Evolutionary conservation across 2,797 vertebrate genomes (phyloP).

Genomic region (Anguilla obscura): DNA sequence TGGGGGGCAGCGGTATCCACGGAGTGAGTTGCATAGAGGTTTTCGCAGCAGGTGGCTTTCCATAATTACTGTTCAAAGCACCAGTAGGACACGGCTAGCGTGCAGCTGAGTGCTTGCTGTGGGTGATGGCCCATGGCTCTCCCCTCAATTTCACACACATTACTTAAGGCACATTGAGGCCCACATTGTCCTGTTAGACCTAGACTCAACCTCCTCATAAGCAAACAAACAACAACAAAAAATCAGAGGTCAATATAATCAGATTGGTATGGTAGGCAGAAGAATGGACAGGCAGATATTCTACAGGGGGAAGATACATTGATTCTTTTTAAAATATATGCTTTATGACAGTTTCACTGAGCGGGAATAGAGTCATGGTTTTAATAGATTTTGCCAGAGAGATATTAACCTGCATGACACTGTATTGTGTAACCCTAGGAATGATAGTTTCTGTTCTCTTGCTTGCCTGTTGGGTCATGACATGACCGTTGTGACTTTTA

Average conservation of each 20-base stretch:
- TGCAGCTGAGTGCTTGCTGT: neutral
- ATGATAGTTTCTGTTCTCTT: no score
- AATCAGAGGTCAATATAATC: neutral
- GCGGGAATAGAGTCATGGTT: neutral
- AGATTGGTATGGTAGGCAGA: neutral
- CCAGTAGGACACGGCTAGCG: neutral
- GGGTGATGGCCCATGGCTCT: neutral
- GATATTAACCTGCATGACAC: neutral
- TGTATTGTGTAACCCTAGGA: neutral
- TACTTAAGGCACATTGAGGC: neutral
- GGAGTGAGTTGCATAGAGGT: neutral
- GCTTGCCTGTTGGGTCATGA: no score
- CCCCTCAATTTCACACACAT: neutral
- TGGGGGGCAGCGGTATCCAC: neutral
- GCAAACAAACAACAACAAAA: neutral
- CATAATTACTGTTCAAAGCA: neutral
- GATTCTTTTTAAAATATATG: neutral
- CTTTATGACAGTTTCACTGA: neutral
- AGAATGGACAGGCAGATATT: neutral
- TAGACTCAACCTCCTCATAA: neutral
- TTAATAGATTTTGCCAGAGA: neutral
- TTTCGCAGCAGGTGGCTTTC: neutral
- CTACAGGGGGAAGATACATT: neutral
- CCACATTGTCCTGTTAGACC: neutral
- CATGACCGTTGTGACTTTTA: no score